Base-by-base conservation (phyloP, 2,888 invertebrate species). In the Phyllotreta striolata region DNA sequence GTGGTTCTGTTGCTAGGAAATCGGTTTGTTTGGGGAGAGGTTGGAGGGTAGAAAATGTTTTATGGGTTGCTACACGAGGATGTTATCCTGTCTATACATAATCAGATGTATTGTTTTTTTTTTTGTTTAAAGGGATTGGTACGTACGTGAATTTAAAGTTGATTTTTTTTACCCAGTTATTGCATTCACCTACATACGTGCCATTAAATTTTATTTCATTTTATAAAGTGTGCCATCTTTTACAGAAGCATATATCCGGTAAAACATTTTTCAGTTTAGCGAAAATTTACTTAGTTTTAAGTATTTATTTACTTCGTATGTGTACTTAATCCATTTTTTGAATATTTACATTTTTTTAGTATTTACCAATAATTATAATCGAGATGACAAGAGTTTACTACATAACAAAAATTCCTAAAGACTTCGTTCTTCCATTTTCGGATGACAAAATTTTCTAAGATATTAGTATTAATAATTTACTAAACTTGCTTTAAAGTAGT, bases 231-330 rank as follows among this genome's bases (percentile, higher is more conserved):
- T 47, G 47, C 47, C 47, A 47, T 47, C 34, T 47, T 7, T 47
- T 9, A n/a, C 37, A 37, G 38, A 52, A 52, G 9, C 13, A 52
- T 8, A 51, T 54, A 47, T 47, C 47, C 47, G 24, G 14, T 47
- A 47, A 47, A 47, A 47, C 47, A 47, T 47, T 47, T 24, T 47
- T 6, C 12, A 47, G 14, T 47, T 47, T 47, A 47, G 34, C 14
- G 1, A 44, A 13, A 6, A 47, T 1, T 41, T 24, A 38, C 24
- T n/a, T 24, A 24, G 24, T 3, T 24, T 14, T 55, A 41, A 41
- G 55, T 55, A 40, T 41, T 40, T 40, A 55, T 41, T 37, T 12
- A 34, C 44, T 13, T 14, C 14, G 10, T 13, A 44, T 13, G 6
- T 44, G 44, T 44, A 10, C 44, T 44, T 44, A 44, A 10, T n/a